Evolutionary conservation across 2,113 vertebrate genomes (phyloP), one percentile per base, ranked within the genome.

Genomic region (Muscicapa adusta): DNA sequence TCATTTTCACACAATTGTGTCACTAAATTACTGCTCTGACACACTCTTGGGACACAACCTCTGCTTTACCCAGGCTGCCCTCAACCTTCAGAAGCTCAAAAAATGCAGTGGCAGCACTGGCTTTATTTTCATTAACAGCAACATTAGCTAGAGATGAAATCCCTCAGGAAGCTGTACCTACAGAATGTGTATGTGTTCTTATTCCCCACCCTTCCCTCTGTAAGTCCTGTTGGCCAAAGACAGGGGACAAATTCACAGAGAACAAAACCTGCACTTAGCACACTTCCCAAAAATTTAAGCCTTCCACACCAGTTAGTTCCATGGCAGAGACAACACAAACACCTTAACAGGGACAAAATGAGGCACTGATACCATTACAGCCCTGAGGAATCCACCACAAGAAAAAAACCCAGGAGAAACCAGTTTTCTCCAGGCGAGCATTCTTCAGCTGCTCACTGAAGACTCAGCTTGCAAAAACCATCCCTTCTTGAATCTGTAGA

Each of bases 121-220:
- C 31, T 68, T 62, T 40, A 66, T 18, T 90, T 45, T 57, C 47
- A 78, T 12, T 22, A 13, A 25, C 12, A 83, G 25, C 60, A 68
- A 2, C 22, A 22, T 23, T 20, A 56, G 29, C 53, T 36, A 23
- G 61, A 63, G 43, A 23, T 42, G 18, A 29, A 33, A 17, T n/a
- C 74, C 18, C 38, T 20, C 28, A 48, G 26, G 71, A 43, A 70
- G n/a, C 38, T 4, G 0, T 3, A 43, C 15, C 31, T 54, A 18
- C 12, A 28, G 45, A 74, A 63, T 1, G 3, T 5, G 4, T 4
- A 42, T 0, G 1, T 15, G 20, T 23, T 75, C 40, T 31, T 58
- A 1, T 60, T 65, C 31, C 28, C 15, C 2, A 5, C 19, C 38
- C 12, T 48, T 74, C 26, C 57, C 18, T 50, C 25, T 34, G 1